Evolutionary conservation across 2,113 vertebrate genomes (phyloP), one percentile per base, ranked within the genome.

Genomic region (Onychostoma macrolepis): DNA sequence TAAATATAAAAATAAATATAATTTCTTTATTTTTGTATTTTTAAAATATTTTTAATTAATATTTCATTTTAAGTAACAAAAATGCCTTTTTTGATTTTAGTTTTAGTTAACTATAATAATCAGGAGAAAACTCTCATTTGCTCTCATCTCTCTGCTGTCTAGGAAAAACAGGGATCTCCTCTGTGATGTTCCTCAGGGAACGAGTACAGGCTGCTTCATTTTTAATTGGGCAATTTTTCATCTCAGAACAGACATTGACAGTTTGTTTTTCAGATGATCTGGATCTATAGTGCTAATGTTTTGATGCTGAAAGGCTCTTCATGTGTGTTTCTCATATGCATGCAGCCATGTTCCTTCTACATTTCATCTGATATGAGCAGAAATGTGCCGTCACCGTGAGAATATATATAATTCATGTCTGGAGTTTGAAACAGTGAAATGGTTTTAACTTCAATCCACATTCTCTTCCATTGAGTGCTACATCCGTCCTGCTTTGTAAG

Each of bases 391-490:
- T 58, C 41, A 28, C 21, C 8, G 56, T 58, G 61, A 28, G 41
- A 26, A 30, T 6, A 67, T 63, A 3, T 30, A 83, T 83, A 33
- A 83, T 83, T 69, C 10, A 83, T 67, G 19, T 43, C 38, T 45
- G 38, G 61, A 1, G 26, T 77, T 48, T 77, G n/a, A 77, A 67
- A 83, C 80, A 83, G 38, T 13, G 41, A 83, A 83, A 83, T 43
- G 61, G 61, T 83, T 83, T 83, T 83, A 67, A 48, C 38, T 48
- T 63, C 78, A n/a, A 24, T 13, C 33, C 50, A 24, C 30, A 58
- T 80, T 80, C 33, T 63, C 79, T 80, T 41, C 56, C 10, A 1
- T 12, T 11, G 38, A 6, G 38, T 21, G 19, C 24, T 75, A 30
- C 71, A 41, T 75, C 71, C n/a, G 75, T 77, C 26, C 75, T 30